Evolutionary conservation across 2,888 invertebrate genomes (phyloP).

Genomic region (Phasia obesa): DNA sequence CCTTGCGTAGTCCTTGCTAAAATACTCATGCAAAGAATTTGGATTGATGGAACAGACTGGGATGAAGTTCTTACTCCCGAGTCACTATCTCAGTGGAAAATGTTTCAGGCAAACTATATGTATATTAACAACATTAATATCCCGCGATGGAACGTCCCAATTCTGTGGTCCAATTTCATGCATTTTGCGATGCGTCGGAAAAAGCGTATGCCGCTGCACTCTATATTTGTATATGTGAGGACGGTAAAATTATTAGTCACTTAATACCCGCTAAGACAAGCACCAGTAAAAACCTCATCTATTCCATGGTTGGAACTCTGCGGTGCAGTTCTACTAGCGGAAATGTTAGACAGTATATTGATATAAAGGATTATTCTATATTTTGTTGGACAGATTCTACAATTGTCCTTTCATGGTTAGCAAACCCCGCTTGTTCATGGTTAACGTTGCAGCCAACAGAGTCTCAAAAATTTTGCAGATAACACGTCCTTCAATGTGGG

Average conservation of each 20-base stretch:
- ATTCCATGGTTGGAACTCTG: conserved; percentile 39
- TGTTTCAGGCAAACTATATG: background rate
- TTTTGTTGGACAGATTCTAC: conserved; percentile 38
- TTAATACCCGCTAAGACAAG: background rate
- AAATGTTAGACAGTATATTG: conserved; percentile 18
- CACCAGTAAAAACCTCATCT: conserved; percentile 29
- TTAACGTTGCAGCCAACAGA: conserved; percentile 43
- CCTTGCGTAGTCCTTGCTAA: conserved; percentile 4
- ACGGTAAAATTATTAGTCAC: background rate
- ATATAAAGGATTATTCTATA: background rate
- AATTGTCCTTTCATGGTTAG: conserved; percentile 24
- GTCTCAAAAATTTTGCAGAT: conserved; percentile 39
- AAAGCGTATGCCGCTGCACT: conserved; percentile 2
- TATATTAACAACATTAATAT: conserved; percentile 6
- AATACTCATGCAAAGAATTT: conserved; percentile 17
- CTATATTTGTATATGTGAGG: background rate
- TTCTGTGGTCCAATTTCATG: conserved; percentile 15
- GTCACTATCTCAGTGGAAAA: background rate
- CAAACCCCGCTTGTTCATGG: conserved; percentile 28
- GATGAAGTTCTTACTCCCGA: background rate
- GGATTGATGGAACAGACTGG: conserved; percentile 11
- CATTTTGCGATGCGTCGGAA: conserved; percentile 25
- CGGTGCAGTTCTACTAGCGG: conserved; percentile 13
- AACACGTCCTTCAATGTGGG: background rate
- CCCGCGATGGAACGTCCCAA: background rate